Evolutionary conservation across 2,888 invertebrate genomes (phyloP), one percentile per base, ranked within the genome.

Genomic region (Epinotia ramella): DNA sequence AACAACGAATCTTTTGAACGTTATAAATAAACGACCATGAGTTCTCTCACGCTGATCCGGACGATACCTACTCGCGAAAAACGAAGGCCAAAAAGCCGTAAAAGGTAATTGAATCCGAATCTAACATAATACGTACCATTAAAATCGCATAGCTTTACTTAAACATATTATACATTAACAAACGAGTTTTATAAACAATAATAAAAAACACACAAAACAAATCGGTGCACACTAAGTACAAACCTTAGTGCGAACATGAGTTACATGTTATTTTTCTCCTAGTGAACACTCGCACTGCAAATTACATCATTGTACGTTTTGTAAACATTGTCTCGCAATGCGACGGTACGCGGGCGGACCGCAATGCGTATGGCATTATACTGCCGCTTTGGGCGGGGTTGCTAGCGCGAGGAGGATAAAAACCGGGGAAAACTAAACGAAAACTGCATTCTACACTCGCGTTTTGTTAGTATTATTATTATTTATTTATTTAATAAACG

Each of bases 311-410:
- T 24, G 46, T 65, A 20, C 59, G 33, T 6, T 24, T 70, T 71
- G 75, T 70, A 75, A 71, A 75, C 75, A 75, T 71, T 60, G 59
- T 24, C 6, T 3, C 16, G 53, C 18, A 53, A 1, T 49, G 53
- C n/a, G 24, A 13, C 24, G 60, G 7, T 24, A 9, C 49, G 13
- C 70, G 33, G 24, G 59, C 65, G 53, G 11, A 5, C 75, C 60
- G 75, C 75, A 75, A 44, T 75, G 75, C 75, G 75, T 56, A 75
- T 56, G 18, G 69, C 18, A 18, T n/a, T 40, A 16, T 20, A 75
- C 75, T 75, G 70, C 24, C 60, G 65, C n/a, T 60, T 28, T 6
- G 3, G 20, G 1, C 4, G 1, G 53, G 20, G 67, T 73, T 73
- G 73, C 73, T 60, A 73, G 66, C n/a, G 5, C 16, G 11, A 11